Base-by-base conservation (phyloP, 2,113 vertebrate species). In the Amazona vittata region DNA sequence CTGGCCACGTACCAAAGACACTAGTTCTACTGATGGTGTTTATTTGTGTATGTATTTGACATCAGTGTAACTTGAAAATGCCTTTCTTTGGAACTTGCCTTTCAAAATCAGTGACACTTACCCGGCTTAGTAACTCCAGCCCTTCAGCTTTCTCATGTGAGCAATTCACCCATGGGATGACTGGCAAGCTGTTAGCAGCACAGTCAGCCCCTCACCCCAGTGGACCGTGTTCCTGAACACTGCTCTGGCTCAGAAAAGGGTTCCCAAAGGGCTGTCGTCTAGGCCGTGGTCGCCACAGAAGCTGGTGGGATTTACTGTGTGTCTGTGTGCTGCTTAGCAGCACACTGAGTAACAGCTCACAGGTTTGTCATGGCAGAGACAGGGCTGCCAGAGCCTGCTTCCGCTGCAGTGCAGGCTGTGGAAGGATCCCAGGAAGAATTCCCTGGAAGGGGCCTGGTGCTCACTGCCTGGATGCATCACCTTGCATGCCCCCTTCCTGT, bases 401-500 rank as follows among this genome's bases (percentile, higher is more conserved):
- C 24, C 4, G 7, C 41, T 89, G 77, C 19, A 5, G 15, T 0
- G 5, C 1, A 0, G 76, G 41, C 69, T 73, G 39, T n/a, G 78
- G 62, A 9, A 37, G 11, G 52, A 86, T 50, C 64, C 50, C 11
- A 0, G 64, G 22, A 55, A 49, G 46, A 89, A 64, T 71, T 71
- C 90, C 83, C 88, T 80, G 60, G 69, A 81, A 71, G 64, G 39
- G 29, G 24, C 37, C 90, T 89, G 35, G 8, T 88, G 2, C 49
- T 80, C 25, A 0, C 39, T 57, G 46, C 59, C 78, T 31, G 19
- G 52, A 1, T 11, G 49, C 47, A 17, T 93, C 88, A 78, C 92
- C 88, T 92, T 69, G 84, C 2, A 26, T 93, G 69, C 88, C 77
- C 83, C 60, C 52, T 76, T 93, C 69, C 86, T 65, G 86, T 60